Base-by-base conservation (phyloP, 2,797 vertebrate genomes). In the Enteromius paludinosus region DNA sequence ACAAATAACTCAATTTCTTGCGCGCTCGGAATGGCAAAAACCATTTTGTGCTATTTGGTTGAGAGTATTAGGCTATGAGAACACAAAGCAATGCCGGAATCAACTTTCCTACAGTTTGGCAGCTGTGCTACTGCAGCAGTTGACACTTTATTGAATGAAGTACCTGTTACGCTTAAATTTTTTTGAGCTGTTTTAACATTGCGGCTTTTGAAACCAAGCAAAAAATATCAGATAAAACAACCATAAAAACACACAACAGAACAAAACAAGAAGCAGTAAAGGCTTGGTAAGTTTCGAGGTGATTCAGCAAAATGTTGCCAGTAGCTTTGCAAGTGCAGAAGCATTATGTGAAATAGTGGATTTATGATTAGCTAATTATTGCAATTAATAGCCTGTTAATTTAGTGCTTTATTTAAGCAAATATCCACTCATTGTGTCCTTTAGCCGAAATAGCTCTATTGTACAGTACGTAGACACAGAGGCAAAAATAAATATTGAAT, bases 311-410 rank as follows among this genome's bases (percentile, higher is more conserved):
- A 75, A 79, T 87, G 76, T 83, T 84, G 68, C 85, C 83, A 76
- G 87, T 23, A 47, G 45, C 71, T 73, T 87, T 82, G 56, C 69
- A 54, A 45, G 68, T 86, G 65, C 83, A 64, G 83, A 81, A 81
- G 79, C 56, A 73, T 84, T 85, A 86, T 74, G 76, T 81, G 35
- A 15, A 62, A 62, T 86, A 87, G 88, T 83, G 61, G 81, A 82
- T 82, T 71, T 70, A 74, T 83, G 75, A 82, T 86, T 86, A 41
- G 54, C 83, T 87, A 84, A 89, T 87, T 81, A 85, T 82, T 47
- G 68, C 62, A 70, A 65, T 78, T 90, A 90, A 91, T 87, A 89
- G 78, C 83, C 87, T 86, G 64, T 88, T 87, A 88, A 87, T 90
- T 78, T 81, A 81, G 84, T 20, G 23, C 81, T 84, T 73, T 86